phyloP scores from a whole-genome alignment of 2,113 vertebrate species.

The Oryzias javanicus region DNA sequence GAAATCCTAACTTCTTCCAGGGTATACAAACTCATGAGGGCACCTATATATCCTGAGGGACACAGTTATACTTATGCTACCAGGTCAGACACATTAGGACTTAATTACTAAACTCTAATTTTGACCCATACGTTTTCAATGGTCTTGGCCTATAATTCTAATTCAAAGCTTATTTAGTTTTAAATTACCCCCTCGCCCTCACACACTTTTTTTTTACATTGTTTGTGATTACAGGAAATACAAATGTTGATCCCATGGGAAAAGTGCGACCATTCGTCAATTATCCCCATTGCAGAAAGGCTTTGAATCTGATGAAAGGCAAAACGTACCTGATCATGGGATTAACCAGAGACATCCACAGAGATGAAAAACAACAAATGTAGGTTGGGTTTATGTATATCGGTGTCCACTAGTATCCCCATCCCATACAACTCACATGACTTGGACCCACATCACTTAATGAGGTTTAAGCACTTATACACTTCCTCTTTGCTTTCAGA shows the following conservation, averaged over 20 bases:
- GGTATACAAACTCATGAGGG: too few relatives aligned
- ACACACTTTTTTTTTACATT: too few relatives aligned
- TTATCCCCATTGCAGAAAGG: constrained; percentile 58
- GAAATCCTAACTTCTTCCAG: too few relatives aligned
- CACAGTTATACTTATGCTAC: too few relatives aligned
- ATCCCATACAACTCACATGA: background rate
- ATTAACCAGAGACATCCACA: constrained; percentile 42
- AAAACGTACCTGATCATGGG: constrained; percentile 74
- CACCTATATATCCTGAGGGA: too few relatives aligned
- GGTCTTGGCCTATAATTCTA: background rate
- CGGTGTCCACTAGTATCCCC: background rate
- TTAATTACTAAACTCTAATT: too few relatives aligned
- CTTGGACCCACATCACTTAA: background rate
- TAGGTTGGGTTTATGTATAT: constrained; percentile 23
- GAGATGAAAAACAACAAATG: background rate
- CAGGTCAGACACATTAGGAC: too few relatives aligned
- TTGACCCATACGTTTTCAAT: too few relatives aligned
- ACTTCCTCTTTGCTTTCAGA: constrained; percentile 32
- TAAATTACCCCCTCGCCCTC: too few relatives aligned
- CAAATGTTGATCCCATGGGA: constrained; percentile 36
- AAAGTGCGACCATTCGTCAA: constrained; percentile 55
- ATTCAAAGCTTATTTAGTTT: background rate
- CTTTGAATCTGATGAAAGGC: constrained; percentile 31
- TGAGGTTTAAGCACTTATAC: background rate
- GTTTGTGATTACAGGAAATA: constrained; percentile 46